Evolutionary conservation across 2,113 vertebrate species (phyloP), one percentile per base, ranked within the genome.

Genomic region (Cepphus grylle): DNA sequence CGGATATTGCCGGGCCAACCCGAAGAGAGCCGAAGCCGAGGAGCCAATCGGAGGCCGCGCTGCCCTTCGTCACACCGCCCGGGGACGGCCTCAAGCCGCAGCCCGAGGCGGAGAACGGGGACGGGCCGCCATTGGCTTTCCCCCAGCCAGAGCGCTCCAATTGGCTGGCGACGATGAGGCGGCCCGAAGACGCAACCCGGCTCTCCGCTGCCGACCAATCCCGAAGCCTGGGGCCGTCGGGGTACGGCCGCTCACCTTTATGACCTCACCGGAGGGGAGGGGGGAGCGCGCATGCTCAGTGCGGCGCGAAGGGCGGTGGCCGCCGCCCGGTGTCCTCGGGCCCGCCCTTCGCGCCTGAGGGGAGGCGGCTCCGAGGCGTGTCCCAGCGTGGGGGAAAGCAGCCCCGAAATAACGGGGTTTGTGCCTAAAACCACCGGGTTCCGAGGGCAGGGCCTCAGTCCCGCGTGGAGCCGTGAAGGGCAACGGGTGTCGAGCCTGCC

Each of bases 381-480:
- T 7, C 3, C 3, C 8, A 1, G 4, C 30, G 12, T 20, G 12
- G 11, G 34, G 32, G 2, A 7, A 23, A 21, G 55, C 7, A 36
- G 8, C 12, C 16, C 1, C 1, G 2, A 4, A 26, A 8, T 7
- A 11, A 26, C 2, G 19, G 38, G 13, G 0, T 14, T 47, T 56
- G 58, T 67, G 62, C 13, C 8, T 6, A 5, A 50, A 76, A 55
- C 8, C 3, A 1, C 3, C 6, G 5, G 78, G 40, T 23, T 1
- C 3, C 3, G 27, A 27, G 23, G 6, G 36, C 25, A 5, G 15
- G 36, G 38, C 36, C 15, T 26, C 40, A 1, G 0, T 5, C n/a
- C 42, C 40, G 55, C 8, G 1, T 0, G 7, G 5, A 19, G 53
- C n/a, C 3, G 8, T 9, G 43, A 29, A 38, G 11, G 45, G 55